Evolutionary conservation across 2,113 vertebrate species (phyloP).

Genomic region (Ploceus nigricollis): DNA sequence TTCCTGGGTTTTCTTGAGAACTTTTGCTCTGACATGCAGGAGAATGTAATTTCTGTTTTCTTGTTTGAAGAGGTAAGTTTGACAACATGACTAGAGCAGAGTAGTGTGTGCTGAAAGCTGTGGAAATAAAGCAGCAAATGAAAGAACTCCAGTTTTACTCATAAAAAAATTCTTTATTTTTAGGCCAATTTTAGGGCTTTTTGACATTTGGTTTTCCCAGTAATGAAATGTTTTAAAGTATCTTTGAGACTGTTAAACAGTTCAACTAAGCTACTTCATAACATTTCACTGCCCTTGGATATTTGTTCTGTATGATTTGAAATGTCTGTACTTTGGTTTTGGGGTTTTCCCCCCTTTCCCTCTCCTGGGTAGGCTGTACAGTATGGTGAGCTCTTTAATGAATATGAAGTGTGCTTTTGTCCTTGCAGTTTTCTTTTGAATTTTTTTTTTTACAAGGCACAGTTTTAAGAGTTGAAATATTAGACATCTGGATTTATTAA

Average conservation of each 20-base stretch:
- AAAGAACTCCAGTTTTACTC: not conserved
- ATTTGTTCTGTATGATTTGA: not conserved
- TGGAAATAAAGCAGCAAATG: not conserved
- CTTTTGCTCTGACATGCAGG: not conserved
- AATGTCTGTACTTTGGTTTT: not conserved
- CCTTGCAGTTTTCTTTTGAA: not conserved
- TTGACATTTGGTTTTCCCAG: not conserved
- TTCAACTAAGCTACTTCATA: not conserved
- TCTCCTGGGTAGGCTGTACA: not conserved
- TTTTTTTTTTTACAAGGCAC: not conserved
- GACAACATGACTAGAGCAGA: not conserved
- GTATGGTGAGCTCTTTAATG: not conserved
- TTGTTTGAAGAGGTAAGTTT: constrained; percentile 10
- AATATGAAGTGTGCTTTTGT: not conserved
- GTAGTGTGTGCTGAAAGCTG: fast-evolving
- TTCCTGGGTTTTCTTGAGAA: not conserved
- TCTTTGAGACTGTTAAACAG: constrained; percentile 12
- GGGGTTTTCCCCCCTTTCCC: not conserved
- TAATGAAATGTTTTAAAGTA: constrained; percentile 25
- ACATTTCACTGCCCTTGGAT: constrained; percentile 14
- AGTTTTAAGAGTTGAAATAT: not conserved
- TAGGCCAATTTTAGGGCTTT: not conserved
- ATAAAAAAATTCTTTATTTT: constrained; percentile 5
- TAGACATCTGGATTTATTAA: constrained; percentile 13
- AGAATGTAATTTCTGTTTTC: not conserved